Evolutionary conservation across 2,797 vertebrate species (phyloP).

Genomic region (Halcyon badia): DNA sequence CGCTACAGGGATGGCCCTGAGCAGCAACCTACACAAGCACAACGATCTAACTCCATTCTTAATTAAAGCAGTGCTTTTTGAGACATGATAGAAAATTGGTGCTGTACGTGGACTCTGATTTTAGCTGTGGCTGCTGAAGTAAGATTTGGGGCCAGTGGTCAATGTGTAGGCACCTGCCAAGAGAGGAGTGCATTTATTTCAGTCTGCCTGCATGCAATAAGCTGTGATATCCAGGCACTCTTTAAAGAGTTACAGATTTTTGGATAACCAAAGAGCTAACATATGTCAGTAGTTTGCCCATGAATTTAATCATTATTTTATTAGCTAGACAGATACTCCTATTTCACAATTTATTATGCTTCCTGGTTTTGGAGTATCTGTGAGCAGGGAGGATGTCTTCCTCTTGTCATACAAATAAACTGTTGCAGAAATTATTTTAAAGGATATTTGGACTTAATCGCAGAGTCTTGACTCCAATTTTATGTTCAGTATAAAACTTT

Average conservation of each 20-base stretch:
- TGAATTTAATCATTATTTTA: conserved; percentile 4
- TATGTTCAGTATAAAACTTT: not conserved
- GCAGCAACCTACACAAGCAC: conserved; percentile 37
- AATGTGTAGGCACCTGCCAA: rapidly evolving
- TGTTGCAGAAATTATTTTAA: not conserved
- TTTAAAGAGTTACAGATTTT: not conserved
- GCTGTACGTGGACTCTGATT: not conserved
- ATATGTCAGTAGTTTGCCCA: not conserved
- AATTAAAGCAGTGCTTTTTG: conserved; percentile 20
- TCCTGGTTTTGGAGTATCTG: not conserved
- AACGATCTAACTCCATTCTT: not conserved
- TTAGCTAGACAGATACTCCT: not conserved
- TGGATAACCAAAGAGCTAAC: not conserved
- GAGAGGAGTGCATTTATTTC: not conserved
- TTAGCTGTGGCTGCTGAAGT: not conserved
- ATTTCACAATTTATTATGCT: not conserved
- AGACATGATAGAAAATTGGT: not conserved
- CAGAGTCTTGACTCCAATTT: not conserved
- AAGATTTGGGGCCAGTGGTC: not conserved
- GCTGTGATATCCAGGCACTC: not conserved
- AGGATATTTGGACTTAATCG: not conserved
- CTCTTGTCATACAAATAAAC: not conserved
- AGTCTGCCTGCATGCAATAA: not conserved
- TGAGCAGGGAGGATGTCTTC: not conserved
- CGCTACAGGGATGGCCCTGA: conserved; percentile 57